phyloP scores from a whole-genome alignment of 2,888 invertebrate species.

The Epistrophe grossulariae region DNA sequence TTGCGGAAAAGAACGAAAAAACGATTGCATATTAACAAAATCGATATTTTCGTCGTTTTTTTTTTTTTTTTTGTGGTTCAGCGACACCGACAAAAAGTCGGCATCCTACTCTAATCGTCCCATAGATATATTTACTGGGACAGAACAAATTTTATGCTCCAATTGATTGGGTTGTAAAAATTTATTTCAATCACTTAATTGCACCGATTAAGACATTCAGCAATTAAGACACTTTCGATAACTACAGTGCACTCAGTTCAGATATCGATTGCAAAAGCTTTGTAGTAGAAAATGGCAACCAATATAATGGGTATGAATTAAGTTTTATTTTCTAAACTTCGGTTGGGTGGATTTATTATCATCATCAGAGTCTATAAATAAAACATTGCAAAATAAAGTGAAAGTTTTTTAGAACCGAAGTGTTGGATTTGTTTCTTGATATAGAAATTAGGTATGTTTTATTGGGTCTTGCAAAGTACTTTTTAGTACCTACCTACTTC shows the following conservation, averaged over 20 bases:
- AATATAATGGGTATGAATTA: conserved; percentile 5
- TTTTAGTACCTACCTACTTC: no score
- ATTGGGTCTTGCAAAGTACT: no score
- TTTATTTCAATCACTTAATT: conserved; percentile 52
- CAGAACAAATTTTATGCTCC: conserved; percentile 60
- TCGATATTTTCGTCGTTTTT: conserved; percentile 30
- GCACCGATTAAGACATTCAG: conserved; percentile 53
- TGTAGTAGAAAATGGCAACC: not conserved
- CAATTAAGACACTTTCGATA: conserved; percentile 34
- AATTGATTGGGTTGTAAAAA: conserved; percentile 60
- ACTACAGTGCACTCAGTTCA: not conserved
- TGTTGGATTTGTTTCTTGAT: not conserved
- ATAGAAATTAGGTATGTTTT: no score
- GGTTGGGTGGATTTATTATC: not conserved
- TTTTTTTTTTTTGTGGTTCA: not conserved
- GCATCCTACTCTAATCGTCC: not conserved
- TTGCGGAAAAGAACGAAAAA: conserved; percentile 42
- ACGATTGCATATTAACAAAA: conserved; percentile 44
- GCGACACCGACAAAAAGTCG: conserved; percentile 24
- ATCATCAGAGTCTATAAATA: not conserved
- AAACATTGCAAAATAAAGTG: not conserved
- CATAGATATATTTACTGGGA: not conserved
- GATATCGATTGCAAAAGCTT: conserved; percentile 15
- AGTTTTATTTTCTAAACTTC: not conserved
- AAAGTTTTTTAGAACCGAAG: not conserved